These are phyloP conservation scores for Verasper variegatus DNA, from an alignment of 2,113 vertebrate genomes.

Conservation along the genomic window DNA sequence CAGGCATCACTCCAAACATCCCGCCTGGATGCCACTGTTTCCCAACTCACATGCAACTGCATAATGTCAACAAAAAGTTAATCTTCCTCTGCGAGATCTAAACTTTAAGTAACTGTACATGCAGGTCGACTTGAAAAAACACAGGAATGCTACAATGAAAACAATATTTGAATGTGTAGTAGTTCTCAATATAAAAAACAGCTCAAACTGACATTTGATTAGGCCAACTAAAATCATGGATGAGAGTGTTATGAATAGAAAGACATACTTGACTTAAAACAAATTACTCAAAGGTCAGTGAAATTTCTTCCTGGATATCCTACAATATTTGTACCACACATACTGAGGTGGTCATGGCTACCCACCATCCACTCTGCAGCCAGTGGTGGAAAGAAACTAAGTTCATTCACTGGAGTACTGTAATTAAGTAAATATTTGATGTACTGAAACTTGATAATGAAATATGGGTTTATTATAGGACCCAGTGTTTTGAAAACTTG, in stretches of 20 bases:
- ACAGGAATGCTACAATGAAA: neutral
- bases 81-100: slow-evolving; percentile 34
- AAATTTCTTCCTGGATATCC: neutral
- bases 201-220: neutral
- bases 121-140: neutral
- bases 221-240: neutral
- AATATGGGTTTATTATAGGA: too few relatives aligned
- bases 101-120: neutral
- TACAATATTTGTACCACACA: neutral
- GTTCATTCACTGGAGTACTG: too few relatives aligned
- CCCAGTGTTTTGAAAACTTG: too few relatives aligned
- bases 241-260: too few relatives aligned
- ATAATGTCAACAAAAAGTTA: slow-evolving; percentile 58
- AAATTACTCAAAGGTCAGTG: too few relatives aligned
- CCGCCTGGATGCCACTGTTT: slow-evolving; percentile 64
- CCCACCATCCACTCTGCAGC: too few relatives aligned
- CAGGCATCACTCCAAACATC: slow-evolving; percentile 73
- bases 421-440: too few relatives aligned
- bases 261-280: too few relatives aligned
- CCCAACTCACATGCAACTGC: slow-evolving; percentile 70
- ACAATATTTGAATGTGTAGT: neutral
- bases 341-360: neutral
- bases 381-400: too few relatives aligned
- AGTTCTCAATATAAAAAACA: neutral
- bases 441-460: too few relatives aligned